Evolutionary conservation across 2,888 invertebrate genomes (phyloP).

Genomic region (Fragum whitleyi): DNA sequence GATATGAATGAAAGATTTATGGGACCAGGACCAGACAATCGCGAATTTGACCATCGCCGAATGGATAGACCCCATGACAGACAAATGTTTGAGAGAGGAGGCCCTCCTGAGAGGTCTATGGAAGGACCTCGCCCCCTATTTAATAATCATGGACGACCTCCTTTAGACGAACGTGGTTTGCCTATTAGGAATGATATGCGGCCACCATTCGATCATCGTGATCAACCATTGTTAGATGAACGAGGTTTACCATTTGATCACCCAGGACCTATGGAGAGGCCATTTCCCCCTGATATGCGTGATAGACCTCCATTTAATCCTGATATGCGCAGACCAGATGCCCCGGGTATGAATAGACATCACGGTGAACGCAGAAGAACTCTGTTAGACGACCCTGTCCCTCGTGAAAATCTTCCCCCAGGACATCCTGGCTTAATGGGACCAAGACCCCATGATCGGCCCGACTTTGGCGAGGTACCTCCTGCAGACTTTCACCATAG

Average conservation of each 20-base stretch:
- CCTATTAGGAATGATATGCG: neutral
- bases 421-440: neutral
- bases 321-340: neutral
- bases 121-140: neutral
- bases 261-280: neutral
- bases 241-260: neutral
- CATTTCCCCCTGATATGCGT: neutral
- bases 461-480: neutral
- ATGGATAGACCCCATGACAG: neutral
- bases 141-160: neutral
- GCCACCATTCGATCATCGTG: neutral
- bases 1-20: neutral
- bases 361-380: neutral
- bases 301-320: neutral
- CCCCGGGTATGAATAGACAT: neutral
- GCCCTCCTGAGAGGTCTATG: neutral
- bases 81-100: neutral
- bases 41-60: no score
- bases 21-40: slow-evolving; percentile 1
- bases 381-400: neutral
- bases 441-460: neutral
- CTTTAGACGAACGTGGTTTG: neutral
- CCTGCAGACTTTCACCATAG: neutral
- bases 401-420: neutral
- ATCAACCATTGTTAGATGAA: neutral